phyloP scores from a whole-genome alignment of 2,888 invertebrate species.

The Andrena haemorrhoa region DNA sequence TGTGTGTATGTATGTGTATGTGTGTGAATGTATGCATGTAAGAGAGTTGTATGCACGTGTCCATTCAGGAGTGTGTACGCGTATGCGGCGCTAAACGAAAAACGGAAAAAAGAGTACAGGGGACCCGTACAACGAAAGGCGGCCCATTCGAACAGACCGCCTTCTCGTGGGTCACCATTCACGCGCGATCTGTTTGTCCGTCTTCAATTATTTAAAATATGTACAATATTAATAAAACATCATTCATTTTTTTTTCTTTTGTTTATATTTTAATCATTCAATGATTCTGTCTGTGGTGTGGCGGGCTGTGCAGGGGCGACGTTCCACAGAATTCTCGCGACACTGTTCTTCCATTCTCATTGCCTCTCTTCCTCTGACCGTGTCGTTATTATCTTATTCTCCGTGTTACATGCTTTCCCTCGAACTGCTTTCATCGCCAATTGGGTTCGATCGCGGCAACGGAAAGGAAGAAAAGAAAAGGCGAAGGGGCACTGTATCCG shows the following conservation, averaged over 20 bases:
- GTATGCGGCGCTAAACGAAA: constrained; percentile 77
- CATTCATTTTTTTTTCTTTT: constrained; percentile 70
- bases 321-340: constrained; percentile 58
- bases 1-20: constrained; percentile 49
- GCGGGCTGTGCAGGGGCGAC: constrained; percentile 79
- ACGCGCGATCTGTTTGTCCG: constrained; percentile 81
- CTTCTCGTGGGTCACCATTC: constrained; percentile 75
- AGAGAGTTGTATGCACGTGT: constrained; percentile 50
- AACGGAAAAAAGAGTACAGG: constrained; percentile 75
- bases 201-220: constrained; percentile 84
- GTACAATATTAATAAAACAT: constrained; percentile 82
- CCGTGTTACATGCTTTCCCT: neutral
- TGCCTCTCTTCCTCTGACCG: neutral
- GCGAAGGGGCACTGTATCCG: constrained; percentile 38
- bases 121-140: constrained; percentile 71
- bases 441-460: constrained; percentile 54
- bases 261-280: constrained; percentile 77
- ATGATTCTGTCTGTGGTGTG: constrained; percentile 77
- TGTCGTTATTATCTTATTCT: neutral
- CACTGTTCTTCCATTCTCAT: constrained; percentile 30
- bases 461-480: constrained; percentile 26
- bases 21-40: constrained; percentile 44
- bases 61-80: constrained; percentile 63
- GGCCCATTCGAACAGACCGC: constrained; percentile 62
- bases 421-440: constrained; percentile 28